Evolutionary conservation across 2,888 invertebrate species (phyloP).

Genomic region (Dorcus hopei): DNA sequence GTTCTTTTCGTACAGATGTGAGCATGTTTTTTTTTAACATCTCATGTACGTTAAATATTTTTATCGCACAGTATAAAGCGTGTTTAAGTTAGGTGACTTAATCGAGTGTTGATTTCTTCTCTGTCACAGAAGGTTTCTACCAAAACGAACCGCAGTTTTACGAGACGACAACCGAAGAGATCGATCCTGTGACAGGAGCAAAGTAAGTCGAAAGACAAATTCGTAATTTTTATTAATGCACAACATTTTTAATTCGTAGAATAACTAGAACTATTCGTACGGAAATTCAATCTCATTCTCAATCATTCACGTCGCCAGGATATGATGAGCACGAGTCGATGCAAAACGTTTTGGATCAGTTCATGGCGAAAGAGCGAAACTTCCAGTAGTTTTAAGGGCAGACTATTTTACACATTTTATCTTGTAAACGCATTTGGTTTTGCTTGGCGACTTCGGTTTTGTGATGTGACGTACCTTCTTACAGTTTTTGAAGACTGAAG

Average conservation of each 20-base stretch:
- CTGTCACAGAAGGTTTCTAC: constrained; percentile 56
- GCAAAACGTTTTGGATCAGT: constrained; percentile 55
- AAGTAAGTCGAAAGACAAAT: constrained; percentile 45
- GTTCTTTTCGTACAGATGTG: constrained; percentile 42
- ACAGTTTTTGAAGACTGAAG: too few species aligned
- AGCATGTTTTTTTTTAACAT: background rate
- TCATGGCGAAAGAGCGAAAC: constrained; percentile 54
- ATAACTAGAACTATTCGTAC: constrained; percentile 54
- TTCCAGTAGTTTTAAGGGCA: constrained; percentile 14
- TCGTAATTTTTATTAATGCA: background rate
- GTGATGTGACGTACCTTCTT: background rate
- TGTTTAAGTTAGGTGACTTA: too few species aligned
- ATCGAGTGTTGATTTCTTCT: too few species aligned
- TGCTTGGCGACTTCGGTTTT: background rate
- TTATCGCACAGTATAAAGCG: too few species aligned
- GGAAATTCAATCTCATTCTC: constrained; percentile 34
- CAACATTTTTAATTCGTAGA: constrained; percentile 35
- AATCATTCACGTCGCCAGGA: constrained; percentile 40
- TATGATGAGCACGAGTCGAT: constrained; percentile 45
- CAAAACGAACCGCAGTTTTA: constrained; percentile 57
- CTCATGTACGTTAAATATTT: too few species aligned
- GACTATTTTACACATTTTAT: constrained; percentile 3
- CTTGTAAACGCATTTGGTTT: constrained; percentile 1
- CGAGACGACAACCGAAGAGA: constrained; percentile 52
- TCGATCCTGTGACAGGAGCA: constrained; percentile 54